Evolutionary conservation across 2,113 vertebrate genomes (phyloP).

Genomic region (Orthochromis indermauri): DNA sequence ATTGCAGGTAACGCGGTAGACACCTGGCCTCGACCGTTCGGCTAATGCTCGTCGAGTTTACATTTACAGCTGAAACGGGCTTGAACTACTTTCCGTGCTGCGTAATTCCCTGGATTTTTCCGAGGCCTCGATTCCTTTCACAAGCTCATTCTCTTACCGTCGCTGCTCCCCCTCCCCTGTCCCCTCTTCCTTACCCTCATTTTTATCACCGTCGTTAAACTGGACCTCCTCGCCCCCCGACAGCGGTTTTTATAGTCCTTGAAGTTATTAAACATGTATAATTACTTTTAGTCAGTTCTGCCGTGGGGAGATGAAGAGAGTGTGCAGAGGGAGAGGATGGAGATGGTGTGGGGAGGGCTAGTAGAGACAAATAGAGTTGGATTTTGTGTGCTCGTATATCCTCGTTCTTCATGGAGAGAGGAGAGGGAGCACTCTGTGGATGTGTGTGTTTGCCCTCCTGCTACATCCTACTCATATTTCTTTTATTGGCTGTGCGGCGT

Average conservation of each 20-base stretch:
- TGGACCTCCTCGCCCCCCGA: constrained; percentile 65
- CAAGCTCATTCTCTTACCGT: constrained; percentile 5
- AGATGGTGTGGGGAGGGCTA: constrained; percentile 10
- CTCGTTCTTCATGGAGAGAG: constrained; percentile 34
- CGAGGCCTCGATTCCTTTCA: constrained; percentile 9
- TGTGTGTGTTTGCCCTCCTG: constrained; percentile 35
- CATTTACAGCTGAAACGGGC: neutral
- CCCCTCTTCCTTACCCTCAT: constrained; percentile 37
- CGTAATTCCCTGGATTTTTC: constrained; percentile 12
- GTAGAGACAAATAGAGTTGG: constrained; percentile 44
- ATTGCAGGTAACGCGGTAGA: neutral
- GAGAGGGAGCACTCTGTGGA: neutral
- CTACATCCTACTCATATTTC: constrained; percentile 50
- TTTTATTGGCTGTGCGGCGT: constrained; percentile 50
- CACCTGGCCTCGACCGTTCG: neutral
- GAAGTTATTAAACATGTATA: constrained; percentile 75
- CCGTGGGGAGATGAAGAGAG: constrained; percentile 48
- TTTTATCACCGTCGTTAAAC: constrained; percentile 69
- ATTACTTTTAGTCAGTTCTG: constrained; percentile 69
- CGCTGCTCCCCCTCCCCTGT: neutral
- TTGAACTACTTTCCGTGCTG: constrained; percentile 8
- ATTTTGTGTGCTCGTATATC: constrained; percentile 52
- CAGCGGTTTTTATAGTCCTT: constrained; percentile 66
- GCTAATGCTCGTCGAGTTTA: neutral
- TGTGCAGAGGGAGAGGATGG: constrained; percentile 28